Evolutionary conservation across 1,140 invertebrate species (phyloP).

Genomic region (Hylyphantes graminicola): DNA sequence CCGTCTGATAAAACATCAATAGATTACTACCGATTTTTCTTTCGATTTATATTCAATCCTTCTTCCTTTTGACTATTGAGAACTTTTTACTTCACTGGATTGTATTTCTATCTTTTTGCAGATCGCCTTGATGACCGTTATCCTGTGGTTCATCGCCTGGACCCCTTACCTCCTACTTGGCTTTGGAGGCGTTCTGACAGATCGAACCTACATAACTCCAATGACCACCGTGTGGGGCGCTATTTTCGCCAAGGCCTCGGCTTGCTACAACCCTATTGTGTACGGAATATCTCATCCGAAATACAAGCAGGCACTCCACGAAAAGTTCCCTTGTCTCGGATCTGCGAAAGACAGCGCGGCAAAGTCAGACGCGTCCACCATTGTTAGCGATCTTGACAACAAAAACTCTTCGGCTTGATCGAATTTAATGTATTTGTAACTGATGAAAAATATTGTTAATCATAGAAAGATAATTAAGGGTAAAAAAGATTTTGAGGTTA

Average conservation of each 20-base stretch:
- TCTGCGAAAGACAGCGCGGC: constrained; percentile 65
- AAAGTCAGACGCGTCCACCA: constrained; percentile 35
- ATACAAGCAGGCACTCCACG: constrained; percentile 77
- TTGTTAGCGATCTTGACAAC: constrained; percentile 32
- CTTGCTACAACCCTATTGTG: constrained; percentile 84
- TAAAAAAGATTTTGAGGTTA: not conserved
- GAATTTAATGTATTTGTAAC: too few relatives aligned
- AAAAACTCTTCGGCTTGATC: not conserved
- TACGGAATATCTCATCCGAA: constrained; percentile 86
- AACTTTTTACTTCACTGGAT: not conserved
- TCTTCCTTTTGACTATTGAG: not conserved
- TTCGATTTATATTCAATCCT: not conserved
- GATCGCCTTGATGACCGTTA: constrained; percentile 83
- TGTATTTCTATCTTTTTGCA: constrained; percentile 63
- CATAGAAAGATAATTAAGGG: too few relatives aligned
- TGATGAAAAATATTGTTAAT: too few relatives aligned
- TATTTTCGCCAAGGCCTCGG: constrained; percentile 81
- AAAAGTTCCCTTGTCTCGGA: constrained; percentile 77
- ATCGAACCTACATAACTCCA: constrained; percentile 70
- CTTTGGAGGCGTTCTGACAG: constrained; percentile 78
- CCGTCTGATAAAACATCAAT: not conserved
- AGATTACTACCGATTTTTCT: not conserved
- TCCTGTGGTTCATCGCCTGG: constrained; percentile 86
- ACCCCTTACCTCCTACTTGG: constrained; percentile 85
- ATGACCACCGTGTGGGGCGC: constrained; percentile 82